A percentile compares a stretch with the other conserved stretches of the same genome.
Evolutionary conservation across 2,888 invertebrate genomes (phyloP).

Genomic region (Parnassius apollo): DNA sequence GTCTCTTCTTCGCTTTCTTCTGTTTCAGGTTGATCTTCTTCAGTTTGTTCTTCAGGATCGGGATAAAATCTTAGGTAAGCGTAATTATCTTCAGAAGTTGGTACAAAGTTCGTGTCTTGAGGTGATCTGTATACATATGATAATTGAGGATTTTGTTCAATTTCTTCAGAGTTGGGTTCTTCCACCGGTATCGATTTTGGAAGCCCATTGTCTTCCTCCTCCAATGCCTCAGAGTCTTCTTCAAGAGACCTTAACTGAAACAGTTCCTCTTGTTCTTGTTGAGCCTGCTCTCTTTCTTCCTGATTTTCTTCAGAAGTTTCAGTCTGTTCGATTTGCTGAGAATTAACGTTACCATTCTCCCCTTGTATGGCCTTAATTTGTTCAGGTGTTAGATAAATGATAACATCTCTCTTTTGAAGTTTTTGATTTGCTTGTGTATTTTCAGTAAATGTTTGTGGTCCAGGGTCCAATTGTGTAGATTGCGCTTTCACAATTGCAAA

Average conservation of each 20-base stretch:
- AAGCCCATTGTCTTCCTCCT: conserved; percentile 5
- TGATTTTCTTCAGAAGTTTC: conserved; percentile 31
- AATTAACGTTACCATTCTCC: conserved; percentile 31
- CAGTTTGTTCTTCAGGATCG: conserved; percentile 24
- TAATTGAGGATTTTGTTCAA: conserved; percentile 14
- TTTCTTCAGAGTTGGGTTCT: conserved; percentile 19
- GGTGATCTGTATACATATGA: conserved; percentile 15
- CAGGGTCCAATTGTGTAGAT: conserved; percentile 43
- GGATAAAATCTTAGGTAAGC: conserved; percentile 19
- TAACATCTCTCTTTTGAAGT: conserved; percentile 45
- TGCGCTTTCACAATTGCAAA: conserved; percentile 39
- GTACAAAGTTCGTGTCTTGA: conserved; percentile 19
- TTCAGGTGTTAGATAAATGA: conserved; percentile 62
- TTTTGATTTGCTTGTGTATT: conserved; percentile 29
- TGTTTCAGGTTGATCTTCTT: conserved; percentile 10
- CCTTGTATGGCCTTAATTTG: conserved; percentile 57
- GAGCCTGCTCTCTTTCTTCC: conserved; percentile 28
- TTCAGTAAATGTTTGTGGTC: conserved; percentile 47
- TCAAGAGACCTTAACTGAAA: conserved; percentile 12
- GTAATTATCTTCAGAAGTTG: conserved; percentile 21
- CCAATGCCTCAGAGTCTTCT: conserved; percentile 9
- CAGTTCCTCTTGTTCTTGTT: conserved; percentile 25
- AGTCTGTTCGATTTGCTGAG: conserved; percentile 24
- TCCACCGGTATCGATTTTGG: conserved; percentile 18
- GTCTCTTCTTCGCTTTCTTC: no score